A percentile compares a stretch with the other conserved stretches of the same genome.
Conservation (phyloP, 2,888 invertebrate genomes). For the Ichneumon xanthorius region DNA sequence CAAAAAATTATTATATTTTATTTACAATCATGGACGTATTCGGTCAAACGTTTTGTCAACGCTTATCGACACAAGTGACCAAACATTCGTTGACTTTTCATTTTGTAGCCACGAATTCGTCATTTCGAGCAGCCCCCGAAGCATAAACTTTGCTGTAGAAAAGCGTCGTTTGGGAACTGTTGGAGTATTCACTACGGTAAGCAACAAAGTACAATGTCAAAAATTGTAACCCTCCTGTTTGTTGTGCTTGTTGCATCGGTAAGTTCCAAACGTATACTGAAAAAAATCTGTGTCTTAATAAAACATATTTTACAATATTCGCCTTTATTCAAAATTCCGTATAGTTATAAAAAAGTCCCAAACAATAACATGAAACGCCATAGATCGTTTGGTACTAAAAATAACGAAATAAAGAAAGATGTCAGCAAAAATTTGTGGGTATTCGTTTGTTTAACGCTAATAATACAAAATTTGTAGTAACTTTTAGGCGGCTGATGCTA, state of each 20-base stretch:
- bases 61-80: slow-evolving; percentile 28
- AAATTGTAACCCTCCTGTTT: slow-evolving; percentile 40
- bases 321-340: too few relatives aligned
- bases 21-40: too few relatives aligned
- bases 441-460: too few relatives aligned
- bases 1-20: background rate
- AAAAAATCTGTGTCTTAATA: too few relatives aligned
- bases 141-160: slow-evolving; percentile 26
- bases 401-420: background rate
- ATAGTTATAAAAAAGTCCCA: too few relatives aligned
- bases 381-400: too few relatives aligned
- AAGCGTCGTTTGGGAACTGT: background rate
- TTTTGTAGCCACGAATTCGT: background rate
- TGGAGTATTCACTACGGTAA: background rate
- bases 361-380: too few relatives aligned
- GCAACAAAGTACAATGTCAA: slow-evolving; percentile 39
- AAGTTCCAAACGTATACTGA: too few relatives aligned
- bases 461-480: too few relatives aligned
- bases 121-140: background rate
- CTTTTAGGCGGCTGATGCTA: too few relatives aligned
- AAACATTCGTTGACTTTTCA: background rate
- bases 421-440: background rate
- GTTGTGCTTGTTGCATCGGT: background rate
- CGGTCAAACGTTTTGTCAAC: background rate
- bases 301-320: too few relatives aligned